Base-by-base conservation (phyloP, 2,113 vertebrate species). In the Nycticebus coucang region DNA sequence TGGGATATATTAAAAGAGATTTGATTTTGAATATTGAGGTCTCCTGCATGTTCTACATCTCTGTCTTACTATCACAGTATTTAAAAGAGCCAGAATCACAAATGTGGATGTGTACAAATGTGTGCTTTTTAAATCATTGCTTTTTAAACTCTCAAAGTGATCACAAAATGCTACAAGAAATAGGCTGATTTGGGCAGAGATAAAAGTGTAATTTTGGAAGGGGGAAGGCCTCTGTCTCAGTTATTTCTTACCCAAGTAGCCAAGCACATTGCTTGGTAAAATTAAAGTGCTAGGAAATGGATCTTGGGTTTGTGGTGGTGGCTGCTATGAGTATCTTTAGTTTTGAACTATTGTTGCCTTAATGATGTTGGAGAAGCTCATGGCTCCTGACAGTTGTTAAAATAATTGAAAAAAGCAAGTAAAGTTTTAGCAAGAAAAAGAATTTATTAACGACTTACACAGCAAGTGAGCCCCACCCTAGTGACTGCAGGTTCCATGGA, bases 141-240 rank as follows among this genome's bases (percentile, higher is more conserved):
- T 89, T 92, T 97, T 89, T 37, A 72, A 84, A 18, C 11, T 89
- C 21, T 66, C 69, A 60, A 62, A 69, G 41, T 79, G 75, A 55
- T 81, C 33, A 62, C 21, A 30, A 45, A 91, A 68, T 3, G 26
- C 21, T 83, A 35, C 55, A 18, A 88, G 24, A 89, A 92, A 81
- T 86, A 37, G 88, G n/a, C 78, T 91, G 78, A 4, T 26, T 91
- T 91, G 35, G 69, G 60, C 9, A 53, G 74, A 93, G 64, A 74
- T 57, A 33, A 84, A 53, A 91, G 26, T 53, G 24, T 71, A 60
- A 60, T n/a, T 81, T 55, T 91, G 41, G n/a, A 87, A 13, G 37
- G 79, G 33, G 37, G 71, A 62, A 66, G 21, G 21, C 5, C 62
- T 84, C 60, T 82, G 57, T 80, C 60, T 45, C 7, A 75, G 19